phyloP scores from a whole-genome alignment of 2,888 invertebrate species.

The Diarsia mendica region DNA sequence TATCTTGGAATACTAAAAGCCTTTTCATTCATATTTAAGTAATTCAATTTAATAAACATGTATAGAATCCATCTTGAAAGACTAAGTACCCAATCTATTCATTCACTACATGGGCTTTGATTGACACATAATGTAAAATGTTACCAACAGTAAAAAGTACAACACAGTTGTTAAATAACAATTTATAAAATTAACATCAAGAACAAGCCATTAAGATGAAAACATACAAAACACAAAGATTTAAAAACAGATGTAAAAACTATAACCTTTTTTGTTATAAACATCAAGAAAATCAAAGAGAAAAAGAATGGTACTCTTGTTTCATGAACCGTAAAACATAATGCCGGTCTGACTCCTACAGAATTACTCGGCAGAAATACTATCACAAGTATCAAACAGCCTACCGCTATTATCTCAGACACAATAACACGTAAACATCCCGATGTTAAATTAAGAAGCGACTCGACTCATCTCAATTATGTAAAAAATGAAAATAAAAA shows the following conservation, averaged over 20 bases:
- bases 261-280: conserved; percentile 41
- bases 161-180: conserved; percentile 30
- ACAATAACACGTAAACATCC: conserved; percentile 79
- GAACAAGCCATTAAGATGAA: conserved; percentile 57
- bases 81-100: conserved; percentile 22
- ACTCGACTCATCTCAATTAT: conserved; percentile 84
- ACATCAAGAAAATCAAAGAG: conserved; percentile 35
- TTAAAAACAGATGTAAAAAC: conserved; percentile 43
- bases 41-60: conserved; percentile 36
- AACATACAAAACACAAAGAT: conserved; percentile 45
- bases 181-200: conserved; percentile 48
- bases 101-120: conserved; percentile 28
- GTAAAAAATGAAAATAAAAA: conserved; percentile 82
- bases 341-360: conserved; percentile 32
- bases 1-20: conserved; percentile 17
- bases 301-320: conserved; percentile 39
- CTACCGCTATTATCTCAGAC: conserved; percentile 72
- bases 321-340: conserved; percentile 44
- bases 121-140: conserved; percentile 5
- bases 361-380: conserved; percentile 64
- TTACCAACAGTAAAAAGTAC: conserved; percentile 18
- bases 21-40: conserved; percentile 35
- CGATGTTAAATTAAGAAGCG: conserved; percentile 82
- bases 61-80: conserved; percentile 10
- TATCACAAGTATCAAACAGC: conserved; percentile 53